Base-by-base conservation (phyloP, 2,797 vertebrate species). In the Pseudopleuronectes americanus region DNA sequence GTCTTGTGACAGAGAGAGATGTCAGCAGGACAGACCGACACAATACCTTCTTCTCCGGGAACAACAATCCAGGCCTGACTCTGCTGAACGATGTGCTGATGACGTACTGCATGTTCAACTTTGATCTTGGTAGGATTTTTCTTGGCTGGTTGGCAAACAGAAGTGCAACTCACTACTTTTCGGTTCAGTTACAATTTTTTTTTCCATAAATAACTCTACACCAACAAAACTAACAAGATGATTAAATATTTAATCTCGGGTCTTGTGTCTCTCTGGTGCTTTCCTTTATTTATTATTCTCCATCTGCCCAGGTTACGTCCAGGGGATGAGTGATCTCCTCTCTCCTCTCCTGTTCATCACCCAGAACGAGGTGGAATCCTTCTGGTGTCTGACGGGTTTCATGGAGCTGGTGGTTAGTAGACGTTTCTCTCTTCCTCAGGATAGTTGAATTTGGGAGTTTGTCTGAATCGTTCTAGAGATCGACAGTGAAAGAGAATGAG, bases 81-180 rank as follows among this genome's bases (percentile, higher is more conserved):
- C 93, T 98, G 63, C 95, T 98, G 1, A 91, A 96, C 0, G 97
- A 98, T 5, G 95, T 96, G 24, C 92, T 98, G 31, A 96, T 97
- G 92, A 98, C 97, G 0, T 97, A 98, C 92, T 98, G 96, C 95
- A 97, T 98, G 96, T 97, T 94, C 88, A 96, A 98, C 92, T 98
- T 98, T 4, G 96, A 98, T 73, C 91, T 98, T 0, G 97, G 97
- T 97, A 78, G 2, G 92, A 68, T 22, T 57, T 14, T 53, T 3
- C 6, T n/a, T 48, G 19, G 3, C 17, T 48, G 0, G 10, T 36
- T 36, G 33, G 33, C 33, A 12, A 36, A 12, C 10, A 36, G 3
- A 4, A 10, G 33, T 12, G 8, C 31, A 33, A 28, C 31, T 8
- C 6, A 31, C 31, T 31, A 2, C 8, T 19, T 31, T 26, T 21